Evolutionary conservation across 2,888 invertebrate genomes (phyloP).

Genomic region (Drosophila borborema): DNA sequence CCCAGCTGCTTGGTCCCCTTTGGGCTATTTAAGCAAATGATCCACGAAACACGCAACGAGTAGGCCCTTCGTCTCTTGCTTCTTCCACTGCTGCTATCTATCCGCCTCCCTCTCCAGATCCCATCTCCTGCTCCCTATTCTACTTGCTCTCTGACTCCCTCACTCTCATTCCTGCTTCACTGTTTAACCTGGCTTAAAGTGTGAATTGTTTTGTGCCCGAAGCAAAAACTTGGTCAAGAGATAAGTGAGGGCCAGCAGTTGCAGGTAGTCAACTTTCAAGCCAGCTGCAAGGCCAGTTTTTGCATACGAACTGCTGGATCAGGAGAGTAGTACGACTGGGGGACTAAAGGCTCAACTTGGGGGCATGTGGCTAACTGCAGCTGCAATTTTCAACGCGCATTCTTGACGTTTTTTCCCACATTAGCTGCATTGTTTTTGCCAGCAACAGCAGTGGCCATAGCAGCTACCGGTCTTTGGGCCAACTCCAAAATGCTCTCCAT

Average conservation of each 20-base stretch:
- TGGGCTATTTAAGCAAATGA: slow-evolving; percentile 81
- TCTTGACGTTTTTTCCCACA: slow-evolving; percentile 84
- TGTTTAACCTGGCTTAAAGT: slow-evolving; percentile 43
- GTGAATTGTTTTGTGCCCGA: slow-evolving; percentile 80
- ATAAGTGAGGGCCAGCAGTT: slow-evolving; percentile 65
- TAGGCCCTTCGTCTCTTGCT: background rate
- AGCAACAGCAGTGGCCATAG: slow-evolving; percentile 2
- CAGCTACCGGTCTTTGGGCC: slow-evolving; percentile 65
- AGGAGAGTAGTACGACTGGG: background rate
- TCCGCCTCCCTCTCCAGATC: background rate
- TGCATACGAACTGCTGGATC: slow-evolving; percentile 61
- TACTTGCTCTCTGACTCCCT: background rate
- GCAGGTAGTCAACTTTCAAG: slow-evolving; percentile 56
- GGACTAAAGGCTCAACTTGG: background rate
- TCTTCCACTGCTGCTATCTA: background rate
- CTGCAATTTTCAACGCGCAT: slow-evolving; percentile 74
- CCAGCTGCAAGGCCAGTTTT: slow-evolving; percentile 59
- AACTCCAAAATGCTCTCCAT: slow-evolving; percentile 56
- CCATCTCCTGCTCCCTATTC: background rate
- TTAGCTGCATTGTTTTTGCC: slow-evolving; percentile 75
- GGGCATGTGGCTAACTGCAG: slow-evolving; percentile 4
- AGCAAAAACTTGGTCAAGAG: slow-evolving; percentile 62
- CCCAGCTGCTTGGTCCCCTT: slow-evolving; percentile 57
- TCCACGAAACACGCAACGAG: slow-evolving; percentile 72
- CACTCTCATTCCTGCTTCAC: background rate